These are phyloP conservation scores for Ondatra zibethicus DNA, from an alignment of 2,113 vertebrate genomes.

Conservation along the genomic window DNA sequence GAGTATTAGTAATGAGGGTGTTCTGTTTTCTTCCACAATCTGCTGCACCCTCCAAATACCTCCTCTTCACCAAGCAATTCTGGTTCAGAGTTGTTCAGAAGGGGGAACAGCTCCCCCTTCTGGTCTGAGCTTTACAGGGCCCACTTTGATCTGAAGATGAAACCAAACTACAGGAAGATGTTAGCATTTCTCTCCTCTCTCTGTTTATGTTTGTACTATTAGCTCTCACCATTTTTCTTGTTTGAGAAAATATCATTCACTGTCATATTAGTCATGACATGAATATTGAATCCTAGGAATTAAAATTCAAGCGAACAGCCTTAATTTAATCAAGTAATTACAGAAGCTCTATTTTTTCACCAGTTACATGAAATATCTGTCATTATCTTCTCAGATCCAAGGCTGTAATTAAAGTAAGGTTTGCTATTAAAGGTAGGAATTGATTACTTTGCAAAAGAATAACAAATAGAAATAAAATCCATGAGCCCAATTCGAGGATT, in stretches of 20 bases:
- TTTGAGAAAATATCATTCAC: constrained; percentile 21
- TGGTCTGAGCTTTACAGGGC: background rate
- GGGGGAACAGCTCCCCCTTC: accelerated
- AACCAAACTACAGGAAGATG: background rate
- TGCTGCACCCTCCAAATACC: background rate
- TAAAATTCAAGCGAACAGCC: constrained; percentile 39
- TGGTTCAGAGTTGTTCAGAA: background rate
- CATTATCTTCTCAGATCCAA: background rate
- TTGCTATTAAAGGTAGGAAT: constrained; percentile 6
- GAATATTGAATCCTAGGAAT: constrained; percentile 1
- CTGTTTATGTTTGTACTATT: constrained; percentile 23
- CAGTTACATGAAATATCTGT: constrained; percentile 14
- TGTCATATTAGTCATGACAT: background rate
- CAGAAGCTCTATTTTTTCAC: constrained; percentile 14
- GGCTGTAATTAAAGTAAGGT: constrained; percentile 22
- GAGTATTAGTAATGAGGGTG: background rate
- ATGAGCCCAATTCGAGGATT: background rate
- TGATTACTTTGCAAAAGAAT: background rate
- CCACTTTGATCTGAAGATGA: no score
- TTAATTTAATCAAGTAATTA: constrained; percentile 64
- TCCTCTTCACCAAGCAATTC: background rate
- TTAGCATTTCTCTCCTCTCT: background rate
- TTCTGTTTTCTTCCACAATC: background rate
- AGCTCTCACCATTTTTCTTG: constrained; percentile 27
- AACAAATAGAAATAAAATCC: constrained; percentile 45